These are phyloP conservation scores for Drosophila gaucha DNA, from an alignment of 2,888 invertebrate genomes.

Conservation along the genomic window DNA sequence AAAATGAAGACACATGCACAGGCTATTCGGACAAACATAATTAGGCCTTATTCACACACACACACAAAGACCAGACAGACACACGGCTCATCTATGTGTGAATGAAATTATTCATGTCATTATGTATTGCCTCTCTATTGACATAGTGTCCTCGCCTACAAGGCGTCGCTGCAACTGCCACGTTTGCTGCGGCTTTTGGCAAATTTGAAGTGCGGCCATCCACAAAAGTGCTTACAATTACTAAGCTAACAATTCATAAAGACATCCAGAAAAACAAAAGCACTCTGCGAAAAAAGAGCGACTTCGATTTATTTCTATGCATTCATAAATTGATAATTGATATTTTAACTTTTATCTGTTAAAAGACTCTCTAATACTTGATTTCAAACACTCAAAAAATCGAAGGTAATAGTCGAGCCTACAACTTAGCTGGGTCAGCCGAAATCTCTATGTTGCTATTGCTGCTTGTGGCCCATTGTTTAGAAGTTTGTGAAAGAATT, in stretches of 20 bases:
- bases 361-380: no score
- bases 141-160: slow-evolving; percentile 34
- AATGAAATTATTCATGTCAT: not conserved
- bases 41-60: slow-evolving; percentile 13
- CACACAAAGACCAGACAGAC: no score
- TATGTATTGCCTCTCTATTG: slow-evolving; percentile 18
- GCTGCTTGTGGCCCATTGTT: no score
- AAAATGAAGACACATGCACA: slow-evolving; percentile 66
- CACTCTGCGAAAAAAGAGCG: no score
- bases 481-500: not conserved
- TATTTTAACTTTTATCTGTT: no score
- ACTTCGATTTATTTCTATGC: no score
- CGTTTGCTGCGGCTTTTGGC: slow-evolving; percentile 47
- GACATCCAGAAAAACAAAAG: not conserved
- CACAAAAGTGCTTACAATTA: slow-evolving; percentile 9
- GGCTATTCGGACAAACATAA: slow-evolving; percentile 28
- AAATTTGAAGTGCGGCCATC: slow-evolving; percentile 3
- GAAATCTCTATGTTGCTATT: no score
- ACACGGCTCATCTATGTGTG: not conserved
- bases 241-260: slow-evolving; percentile 6
- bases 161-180: slow-evolving; percentile 31
- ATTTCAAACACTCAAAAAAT: no score
- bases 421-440: no score
- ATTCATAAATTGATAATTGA: no score
- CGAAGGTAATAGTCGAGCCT: no score